Conservation (phyloP, 2,888 invertebrate genomes). For the Apodemia mormo region DNA sequence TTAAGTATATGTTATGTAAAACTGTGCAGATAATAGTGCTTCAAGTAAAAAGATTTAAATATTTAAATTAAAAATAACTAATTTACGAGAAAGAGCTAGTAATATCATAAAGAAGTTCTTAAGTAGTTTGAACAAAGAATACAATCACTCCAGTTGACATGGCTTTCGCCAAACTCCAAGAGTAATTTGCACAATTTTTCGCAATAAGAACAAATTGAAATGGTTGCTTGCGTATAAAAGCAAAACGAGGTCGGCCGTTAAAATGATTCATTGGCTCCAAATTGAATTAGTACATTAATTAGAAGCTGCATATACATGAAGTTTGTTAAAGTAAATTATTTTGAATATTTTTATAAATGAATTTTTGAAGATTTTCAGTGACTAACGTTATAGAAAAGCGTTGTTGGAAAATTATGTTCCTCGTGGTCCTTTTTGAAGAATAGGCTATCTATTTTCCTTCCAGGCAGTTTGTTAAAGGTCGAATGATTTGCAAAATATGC, state of each 20-base stretch:
- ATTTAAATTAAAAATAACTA: too few species aligned
- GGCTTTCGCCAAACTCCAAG: not conserved
- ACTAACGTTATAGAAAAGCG: too few species aligned
- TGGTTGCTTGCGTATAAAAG: slow-evolving; percentile 38
- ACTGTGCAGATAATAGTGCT: too few species aligned
- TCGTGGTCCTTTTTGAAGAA: too few species aligned
- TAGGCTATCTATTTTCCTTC: too few species aligned
- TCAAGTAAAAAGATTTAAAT: too few species aligned
- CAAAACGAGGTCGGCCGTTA: slow-evolving; percentile 40
- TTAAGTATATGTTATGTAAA: too few species aligned
- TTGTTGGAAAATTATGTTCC: too few species aligned
- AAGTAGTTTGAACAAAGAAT: not conserved
- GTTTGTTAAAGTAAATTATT: slow-evolving; percentile 1
- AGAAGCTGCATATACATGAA: slow-evolving; percentile 33
- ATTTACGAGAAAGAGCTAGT: not conserved
- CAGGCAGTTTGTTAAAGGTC: too few species aligned
- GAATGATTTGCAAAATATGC: too few species aligned
- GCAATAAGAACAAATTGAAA: slow-evolving; percentile 24
- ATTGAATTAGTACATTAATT: slow-evolving; percentile 45
- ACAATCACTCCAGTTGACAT: slow-evolving; percentile 2
- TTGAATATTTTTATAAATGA: not conserved
- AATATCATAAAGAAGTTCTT: not conserved
- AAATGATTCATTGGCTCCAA: slow-evolving; percentile 41
- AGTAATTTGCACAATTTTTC: slow-evolving; percentile 20
- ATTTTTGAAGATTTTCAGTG: too few species aligned